These are phyloP conservation scores for Neoarius graeffei DNA, from an alignment of 2,113 vertebrate species.

Conservation along the genomic window DNA sequence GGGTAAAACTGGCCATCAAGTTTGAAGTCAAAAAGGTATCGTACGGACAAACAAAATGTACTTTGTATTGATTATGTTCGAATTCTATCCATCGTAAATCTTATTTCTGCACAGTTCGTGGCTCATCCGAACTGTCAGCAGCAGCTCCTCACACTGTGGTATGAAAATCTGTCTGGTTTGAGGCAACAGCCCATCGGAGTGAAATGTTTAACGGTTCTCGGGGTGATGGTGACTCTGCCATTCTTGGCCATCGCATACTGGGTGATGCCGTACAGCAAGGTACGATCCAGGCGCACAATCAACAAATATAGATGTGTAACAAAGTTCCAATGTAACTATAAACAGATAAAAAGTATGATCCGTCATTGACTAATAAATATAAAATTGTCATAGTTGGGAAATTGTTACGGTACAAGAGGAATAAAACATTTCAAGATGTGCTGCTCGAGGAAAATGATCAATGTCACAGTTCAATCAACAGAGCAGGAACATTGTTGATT, in stretches of 20 bases:
- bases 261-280: constrained; percentile 87
- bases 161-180: constrained; percentile 85
- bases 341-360: neutral
- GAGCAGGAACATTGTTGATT: neutral
- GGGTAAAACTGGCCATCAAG: constrained; percentile 86
- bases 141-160: constrained; percentile 87
- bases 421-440: neutral
- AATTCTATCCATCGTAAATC: neutral
- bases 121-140: constrained; percentile 91
- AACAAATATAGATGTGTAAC: neutral
- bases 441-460: neutral
- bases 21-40: constrained; percentile 88
- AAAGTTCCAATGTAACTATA: neutral
- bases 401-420: neutral
- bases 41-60: neutral
- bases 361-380: neutral
- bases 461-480: neutral
- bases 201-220: constrained; percentile 86
- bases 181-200: constrained; percentile 84
- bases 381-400: neutral
- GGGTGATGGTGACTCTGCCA: constrained; percentile 82
- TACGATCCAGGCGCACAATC: constrained; percentile 55
- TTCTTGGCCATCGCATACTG: constrained; percentile 85
- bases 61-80: neutral
- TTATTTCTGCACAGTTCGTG: constrained; percentile 77